phyloP scores from a whole-genome alignment of 2,888 invertebrate species.

The Siphlonurus alternatus region DNA sequence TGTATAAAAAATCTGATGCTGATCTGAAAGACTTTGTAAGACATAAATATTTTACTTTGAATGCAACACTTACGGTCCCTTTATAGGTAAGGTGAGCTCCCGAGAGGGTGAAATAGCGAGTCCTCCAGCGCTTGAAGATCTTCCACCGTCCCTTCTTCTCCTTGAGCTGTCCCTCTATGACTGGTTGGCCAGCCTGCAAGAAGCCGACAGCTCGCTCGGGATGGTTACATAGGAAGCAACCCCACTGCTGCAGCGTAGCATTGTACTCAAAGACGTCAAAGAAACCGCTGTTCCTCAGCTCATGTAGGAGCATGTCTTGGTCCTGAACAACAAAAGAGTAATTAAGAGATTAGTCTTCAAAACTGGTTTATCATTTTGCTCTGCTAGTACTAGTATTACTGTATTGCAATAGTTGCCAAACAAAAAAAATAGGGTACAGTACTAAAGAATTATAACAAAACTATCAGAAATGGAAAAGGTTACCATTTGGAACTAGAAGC shows the following conservation, averaged over 20 bases:
- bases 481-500: too few relatives aligned
- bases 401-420: neutral
- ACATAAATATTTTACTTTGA: too few relatives aligned
- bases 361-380: neutral
- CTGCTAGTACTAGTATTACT: neutral
- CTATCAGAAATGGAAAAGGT: too few relatives aligned
- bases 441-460: neutral
- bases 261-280: conserved; percentile 85
- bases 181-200: conserved; percentile 60
- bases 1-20: neutral
- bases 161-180: conserved; percentile 79
- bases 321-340: conserved; percentile 40
- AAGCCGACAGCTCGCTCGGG: conserved; percentile 79
- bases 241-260: conserved; percentile 48
- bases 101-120: conserved; percentile 83
- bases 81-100: conserved; percentile 81
- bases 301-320: conserved; percentile 70
- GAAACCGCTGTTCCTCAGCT: conserved; percentile 70
- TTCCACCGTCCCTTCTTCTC: conserved; percentile 88
- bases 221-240: conserved; percentile 85
- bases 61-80: conserved; percentile 52
- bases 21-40: conserved; percentile 22
- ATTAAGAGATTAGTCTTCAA: neutral
- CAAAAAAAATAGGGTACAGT: too few relatives aligned
- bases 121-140: conserved; percentile 80